Percentiles rank a stretch among this genome's conserved stretches.
phyloP scores from a whole-genome alignment of 2,797 vertebrate species.

The Acanthopagrus latus region DNA sequence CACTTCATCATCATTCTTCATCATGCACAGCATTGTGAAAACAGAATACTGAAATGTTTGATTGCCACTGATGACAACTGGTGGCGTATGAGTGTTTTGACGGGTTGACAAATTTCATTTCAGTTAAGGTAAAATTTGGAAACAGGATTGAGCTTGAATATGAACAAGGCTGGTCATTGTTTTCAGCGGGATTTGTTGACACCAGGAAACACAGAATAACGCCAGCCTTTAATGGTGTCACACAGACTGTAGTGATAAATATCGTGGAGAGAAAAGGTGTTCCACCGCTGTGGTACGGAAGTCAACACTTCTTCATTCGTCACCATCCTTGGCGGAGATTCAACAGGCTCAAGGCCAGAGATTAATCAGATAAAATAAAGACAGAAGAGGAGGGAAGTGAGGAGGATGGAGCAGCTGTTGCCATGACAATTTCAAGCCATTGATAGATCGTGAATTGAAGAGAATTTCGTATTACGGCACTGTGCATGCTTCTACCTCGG shows the following conservation, averaged over 20 bases:
- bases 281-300: constrained; percentile 30
- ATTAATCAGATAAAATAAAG: constrained; percentile 67
- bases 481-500: constrained; percentile 4
- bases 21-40: no score
- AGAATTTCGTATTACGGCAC: constrained; percentile 19
- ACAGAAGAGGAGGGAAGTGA: constrained; percentile 51
- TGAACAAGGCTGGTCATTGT: background rate
- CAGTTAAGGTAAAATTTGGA: no score
- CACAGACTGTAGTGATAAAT: constrained; percentile 5
- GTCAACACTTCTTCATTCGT: constrained; percentile 56
- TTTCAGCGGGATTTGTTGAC: background rate
- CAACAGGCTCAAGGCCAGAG: constrained; percentile 68
- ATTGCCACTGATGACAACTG: no score
- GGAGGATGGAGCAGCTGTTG: constrained; percentile 66
- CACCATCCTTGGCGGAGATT: constrained; percentile 54
- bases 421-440: constrained; percentile 66
- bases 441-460: constrained; percentile 37
- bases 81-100: no score
- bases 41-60: no score
- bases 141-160: no score
- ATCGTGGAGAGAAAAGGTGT: constrained; percentile 46
- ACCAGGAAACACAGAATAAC: constrained; percentile 2
- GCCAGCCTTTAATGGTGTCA: constrained; percentile 5
- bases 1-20: no score
- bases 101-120: no score